These are phyloP conservation scores for Carabus problematicus DNA, from an alignment of 2,888 invertebrate species.

Conservation along the genomic window DNA sequence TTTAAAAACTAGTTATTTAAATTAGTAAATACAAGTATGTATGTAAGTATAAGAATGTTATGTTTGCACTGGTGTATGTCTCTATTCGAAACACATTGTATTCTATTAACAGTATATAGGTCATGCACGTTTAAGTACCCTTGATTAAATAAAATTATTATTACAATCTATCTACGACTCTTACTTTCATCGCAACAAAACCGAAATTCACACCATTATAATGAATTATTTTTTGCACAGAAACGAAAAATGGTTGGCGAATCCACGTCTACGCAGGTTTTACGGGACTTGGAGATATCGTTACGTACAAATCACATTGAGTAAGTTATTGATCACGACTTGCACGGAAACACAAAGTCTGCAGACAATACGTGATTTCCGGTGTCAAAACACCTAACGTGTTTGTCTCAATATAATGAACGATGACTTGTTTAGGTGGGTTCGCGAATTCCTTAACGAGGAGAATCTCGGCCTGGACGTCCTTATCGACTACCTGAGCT, in stretches of 20 bases:
- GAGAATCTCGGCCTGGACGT: slow-evolving; percentile 96
- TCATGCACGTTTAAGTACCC: slow-evolving; percentile 47
- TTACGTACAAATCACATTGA: slow-evolving; percentile 98
- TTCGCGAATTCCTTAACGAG: slow-evolving; percentile 95
- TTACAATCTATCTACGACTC: too few species aligned
- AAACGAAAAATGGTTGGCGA: slow-evolving; percentile 97
- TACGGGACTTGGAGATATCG: slow-evolving; percentile 98
- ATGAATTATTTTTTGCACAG: slow-evolving; percentile 71
- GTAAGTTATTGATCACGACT: slow-evolving; percentile 58
- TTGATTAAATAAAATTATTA: slow-evolving; percentile 52
- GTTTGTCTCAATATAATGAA: too few species aligned
- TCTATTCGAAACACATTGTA: too few species aligned
- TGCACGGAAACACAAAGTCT: slow-evolving; percentile 5
- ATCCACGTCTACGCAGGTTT: slow-evolving; percentile 96
- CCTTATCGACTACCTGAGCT: slow-evolving; percentile 96
- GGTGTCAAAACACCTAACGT: slow-evolving; percentile 1
- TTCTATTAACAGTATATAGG: too few species aligned
- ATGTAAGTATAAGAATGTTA: too few species aligned
- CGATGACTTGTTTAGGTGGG: slow-evolving; percentile 78
- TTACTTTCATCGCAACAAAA: too few species aligned
- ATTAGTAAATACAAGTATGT: too few species aligned
- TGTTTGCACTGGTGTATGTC: too few species aligned
- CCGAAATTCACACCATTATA: slow-evolving; percentile 53
- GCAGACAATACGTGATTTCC: slow-evolving; percentile 19
- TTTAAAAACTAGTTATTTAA: too few species aligned